Conservation (phyloP, 2,797 vertebrate genomes). For the Anguilla megastoma region DNA sequence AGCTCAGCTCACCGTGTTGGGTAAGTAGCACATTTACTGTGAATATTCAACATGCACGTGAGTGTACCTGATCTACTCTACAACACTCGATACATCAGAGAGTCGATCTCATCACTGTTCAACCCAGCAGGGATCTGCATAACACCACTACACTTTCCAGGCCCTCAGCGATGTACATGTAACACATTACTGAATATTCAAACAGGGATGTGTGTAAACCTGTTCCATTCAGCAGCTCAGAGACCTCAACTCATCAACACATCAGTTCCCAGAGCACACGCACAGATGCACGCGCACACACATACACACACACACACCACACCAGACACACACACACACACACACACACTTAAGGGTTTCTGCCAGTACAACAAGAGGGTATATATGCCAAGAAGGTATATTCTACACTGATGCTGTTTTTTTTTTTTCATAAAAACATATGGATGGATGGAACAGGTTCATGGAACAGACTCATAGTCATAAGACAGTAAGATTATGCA, state of each 20-base stretch:
- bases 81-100: not conserved
- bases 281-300: not conserved
- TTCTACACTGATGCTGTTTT: not conserved
- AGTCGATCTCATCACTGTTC: slow-evolving; percentile 6
- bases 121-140: not conserved
- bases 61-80: not conserved
- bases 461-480: not conserved
- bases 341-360: not conserved
- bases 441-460: not conserved
- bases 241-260: not conserved
- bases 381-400: not conserved
- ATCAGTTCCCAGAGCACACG: not conserved
- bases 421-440: not conserved
- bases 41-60: not conserved
- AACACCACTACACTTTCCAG: not conserved
- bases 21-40: slow-evolving; percentile 67
- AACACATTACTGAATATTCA: not conserved
- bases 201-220: not conserved
- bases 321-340: not conserved
- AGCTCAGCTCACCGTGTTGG: slow-evolving; percentile 77
- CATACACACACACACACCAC: not conserved
- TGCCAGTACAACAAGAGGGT: not conserved
- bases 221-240: not conserved
- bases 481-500: not conserved
- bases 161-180: not conserved